Evolutionary conservation across 2,797 vertebrate genomes (phyloP), one percentile per base, ranked within the genome.

Genomic region (Microtus californicus): DNA sequence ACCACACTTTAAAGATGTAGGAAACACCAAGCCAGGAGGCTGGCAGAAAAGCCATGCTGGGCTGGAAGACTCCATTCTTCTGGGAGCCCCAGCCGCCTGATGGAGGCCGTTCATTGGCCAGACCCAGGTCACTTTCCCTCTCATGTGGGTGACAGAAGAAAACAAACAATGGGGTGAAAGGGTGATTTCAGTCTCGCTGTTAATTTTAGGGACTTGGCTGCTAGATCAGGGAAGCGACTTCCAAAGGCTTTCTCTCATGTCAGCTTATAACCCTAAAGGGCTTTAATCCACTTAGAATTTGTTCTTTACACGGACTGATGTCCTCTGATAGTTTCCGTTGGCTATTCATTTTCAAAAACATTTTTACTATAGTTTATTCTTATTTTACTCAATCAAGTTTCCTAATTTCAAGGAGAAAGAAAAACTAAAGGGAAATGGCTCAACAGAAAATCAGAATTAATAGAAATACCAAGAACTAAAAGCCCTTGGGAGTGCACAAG

Each of bases 151-250:
- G 76, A 92, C 89, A 77, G 40, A 76, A 69, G 69, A 95, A 96
- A 95, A 90, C 77, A 89, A 95, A 65, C 51, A 51, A 86, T 21
- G 80, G 87, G 77, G 43, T 34, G n/a, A 85, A 87, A 73, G n/a
- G 40, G 45, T 0, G 15, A 65, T 54, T 79, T 59, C 74, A 89
- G 74, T 51, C 65, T 34, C 21, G 76, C 61, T 48, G 65, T 31
- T 76, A 34, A 51, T 45, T 87, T 89, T 87, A 48, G 63, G 45
- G 89, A 95, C 87, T 13, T 45, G 48, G 63, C 51, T 83, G 61
- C 71, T 2, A 65, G 61, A 79, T 56, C 48, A 43, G 51, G 79
- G 48, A 81, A 89, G 71, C 48, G 54, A 93, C 76, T 93, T 56
- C 21, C 37, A 45, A 77, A 87, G 65, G 15, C 74, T 79, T 92